Percentiles rank a stretch among this genome's conserved stretches.
Evolutionary conservation across 2,113 vertebrate species (phyloP).

Genomic region (Peromyscus leucopus): DNA sequence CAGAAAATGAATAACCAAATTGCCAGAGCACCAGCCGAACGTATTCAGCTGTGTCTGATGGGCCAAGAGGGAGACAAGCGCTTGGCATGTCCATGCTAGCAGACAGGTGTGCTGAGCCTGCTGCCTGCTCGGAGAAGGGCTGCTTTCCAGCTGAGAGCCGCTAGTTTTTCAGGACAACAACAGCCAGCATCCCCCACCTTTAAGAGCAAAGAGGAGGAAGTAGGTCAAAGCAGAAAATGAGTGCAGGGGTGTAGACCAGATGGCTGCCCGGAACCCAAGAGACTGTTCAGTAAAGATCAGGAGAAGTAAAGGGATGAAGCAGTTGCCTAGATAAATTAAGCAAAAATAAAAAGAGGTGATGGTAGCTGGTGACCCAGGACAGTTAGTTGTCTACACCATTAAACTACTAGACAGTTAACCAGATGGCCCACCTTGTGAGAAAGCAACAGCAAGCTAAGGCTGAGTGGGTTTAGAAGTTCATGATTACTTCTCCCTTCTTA

Average conservation of each 20-base stretch:
- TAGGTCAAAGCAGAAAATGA: background rate
- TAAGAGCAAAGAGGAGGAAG: constrained; percentile 19
- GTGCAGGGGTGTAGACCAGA: background rate
- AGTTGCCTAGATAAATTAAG: constrained; percentile 12
- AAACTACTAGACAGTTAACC: background rate
- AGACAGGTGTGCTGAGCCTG: background rate
- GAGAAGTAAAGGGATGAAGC: constrained; percentile 19
- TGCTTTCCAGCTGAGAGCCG: background rate
- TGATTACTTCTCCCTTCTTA: background rate
- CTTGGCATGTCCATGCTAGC: background rate
- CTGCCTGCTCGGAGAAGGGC: background rate
- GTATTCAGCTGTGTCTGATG: constrained; percentile 9
- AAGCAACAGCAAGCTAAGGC: background rate
- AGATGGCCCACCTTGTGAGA: background rate
- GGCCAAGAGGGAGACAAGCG: background rate
- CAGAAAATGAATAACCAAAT: constrained; percentile 47
- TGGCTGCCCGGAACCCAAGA: background rate
- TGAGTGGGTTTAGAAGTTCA: background rate
- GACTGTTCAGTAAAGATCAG: background rate
- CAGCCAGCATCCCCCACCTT: background rate
- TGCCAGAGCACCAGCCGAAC: background rate
- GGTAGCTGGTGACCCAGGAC: background rate
- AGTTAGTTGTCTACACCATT: background rate
- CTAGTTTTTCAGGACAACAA: background rate
- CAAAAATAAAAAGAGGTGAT: constrained; percentile 4